Conservation (phyloP, 2,113 vertebrate genomes). For the Atherinomorus stipes region DNA sequence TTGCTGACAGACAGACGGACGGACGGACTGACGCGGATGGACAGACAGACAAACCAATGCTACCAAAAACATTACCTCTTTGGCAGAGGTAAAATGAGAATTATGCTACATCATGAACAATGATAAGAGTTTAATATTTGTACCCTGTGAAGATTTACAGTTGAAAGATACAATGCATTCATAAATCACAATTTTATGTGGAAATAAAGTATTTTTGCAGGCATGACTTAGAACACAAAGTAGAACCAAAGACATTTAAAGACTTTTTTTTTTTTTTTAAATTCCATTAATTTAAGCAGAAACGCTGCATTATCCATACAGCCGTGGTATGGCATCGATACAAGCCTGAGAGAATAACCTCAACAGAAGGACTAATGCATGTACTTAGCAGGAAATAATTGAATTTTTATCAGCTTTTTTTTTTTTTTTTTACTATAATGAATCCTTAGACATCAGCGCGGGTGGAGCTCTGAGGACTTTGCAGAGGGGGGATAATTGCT, state of each 20-base stretch:
- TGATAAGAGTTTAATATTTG: too few relatives aligned
- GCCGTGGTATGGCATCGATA: slow-evolving; percentile 56
- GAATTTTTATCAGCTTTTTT: slow-evolving; percentile 80
- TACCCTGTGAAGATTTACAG: too few relatives aligned
- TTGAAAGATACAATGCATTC: too few relatives aligned
- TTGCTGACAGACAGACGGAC: too few relatives aligned
- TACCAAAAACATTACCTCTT: too few relatives aligned
- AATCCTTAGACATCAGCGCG: slow-evolving; percentile 67
- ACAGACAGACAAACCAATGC: too few relatives aligned
- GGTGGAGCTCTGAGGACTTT: slow-evolving; percentile 42
- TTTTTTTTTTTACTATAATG: slow-evolving; percentile 75
- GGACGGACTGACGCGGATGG: too few relatives aligned
- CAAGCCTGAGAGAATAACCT: slow-evolving; percentile 41
- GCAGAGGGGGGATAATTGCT: slow-evolving; percentile 68
- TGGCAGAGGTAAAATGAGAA: too few relatives aligned
- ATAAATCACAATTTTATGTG: too few relatives aligned
- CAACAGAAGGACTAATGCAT: slow-evolving; percentile 59
- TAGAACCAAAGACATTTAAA: slow-evolving; percentile 32
- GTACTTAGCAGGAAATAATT: slow-evolving; percentile 72
- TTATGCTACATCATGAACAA: too few relatives aligned
- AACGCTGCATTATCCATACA: slow-evolving; percentile 28
- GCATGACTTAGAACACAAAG: slow-evolving; percentile 8
- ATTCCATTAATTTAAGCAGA: slow-evolving; percentile 48
- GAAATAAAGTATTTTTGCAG: background rate
- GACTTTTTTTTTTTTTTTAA: slow-evolving; percentile 42